Evolutionary conservation across 2,888 invertebrate species (phyloP).

Genomic region (Drosophila eohydei): DNA sequence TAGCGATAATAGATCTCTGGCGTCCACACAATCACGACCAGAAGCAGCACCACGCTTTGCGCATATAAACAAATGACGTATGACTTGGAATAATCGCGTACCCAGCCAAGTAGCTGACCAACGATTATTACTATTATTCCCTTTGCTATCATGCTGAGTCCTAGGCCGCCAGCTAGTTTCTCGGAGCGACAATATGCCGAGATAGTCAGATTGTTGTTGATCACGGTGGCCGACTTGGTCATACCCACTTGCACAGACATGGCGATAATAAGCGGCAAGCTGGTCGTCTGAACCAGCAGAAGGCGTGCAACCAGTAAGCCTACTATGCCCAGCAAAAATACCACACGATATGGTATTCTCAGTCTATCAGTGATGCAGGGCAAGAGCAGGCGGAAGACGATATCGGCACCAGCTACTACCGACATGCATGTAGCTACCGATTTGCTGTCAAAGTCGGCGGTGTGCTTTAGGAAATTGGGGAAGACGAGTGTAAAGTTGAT

Average conservation of each 20-base stretch:
- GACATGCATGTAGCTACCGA: slow-evolving; percentile 90
- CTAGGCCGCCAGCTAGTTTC: slow-evolving; percentile 89
- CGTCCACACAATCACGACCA: slow-evolving; percentile 87
- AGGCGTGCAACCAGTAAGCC: slow-evolving; percentile 86
- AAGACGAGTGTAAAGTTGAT: slow-evolving; percentile 90
- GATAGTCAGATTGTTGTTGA: slow-evolving; percentile 89
- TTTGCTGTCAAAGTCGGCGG: slow-evolving; percentile 84
- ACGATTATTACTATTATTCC: slow-evolving; percentile 88
- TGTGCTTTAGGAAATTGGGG: slow-evolving; percentile 87
- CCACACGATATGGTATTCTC: slow-evolving; percentile 87
- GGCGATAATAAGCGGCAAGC: slow-evolving; percentile 85
- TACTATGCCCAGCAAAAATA: slow-evolving; percentile 88
- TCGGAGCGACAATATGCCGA: slow-evolving; percentile 88
- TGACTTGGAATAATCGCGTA: slow-evolving; percentile 88
- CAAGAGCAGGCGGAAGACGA: slow-evolving; percentile 88
- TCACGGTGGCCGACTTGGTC: slow-evolving; percentile 90
- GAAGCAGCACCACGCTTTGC: slow-evolving; percentile 86
- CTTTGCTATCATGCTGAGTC: slow-evolving; percentile 90
- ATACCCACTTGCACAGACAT: slow-evolving; percentile 89
- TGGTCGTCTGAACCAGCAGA: slow-evolving; percentile 87
- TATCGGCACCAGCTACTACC: slow-evolving; percentile 89
- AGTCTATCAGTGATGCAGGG: slow-evolving; percentile 88
- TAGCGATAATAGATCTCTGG: slow-evolving; percentile 86
- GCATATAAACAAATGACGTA: slow-evolving; percentile 88
- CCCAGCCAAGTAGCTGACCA: slow-evolving; percentile 88